Evolutionary conservation across 2,113 vertebrate genomes (phyloP).

Genomic region (Paradoxurus hermaphroditus): DNA sequence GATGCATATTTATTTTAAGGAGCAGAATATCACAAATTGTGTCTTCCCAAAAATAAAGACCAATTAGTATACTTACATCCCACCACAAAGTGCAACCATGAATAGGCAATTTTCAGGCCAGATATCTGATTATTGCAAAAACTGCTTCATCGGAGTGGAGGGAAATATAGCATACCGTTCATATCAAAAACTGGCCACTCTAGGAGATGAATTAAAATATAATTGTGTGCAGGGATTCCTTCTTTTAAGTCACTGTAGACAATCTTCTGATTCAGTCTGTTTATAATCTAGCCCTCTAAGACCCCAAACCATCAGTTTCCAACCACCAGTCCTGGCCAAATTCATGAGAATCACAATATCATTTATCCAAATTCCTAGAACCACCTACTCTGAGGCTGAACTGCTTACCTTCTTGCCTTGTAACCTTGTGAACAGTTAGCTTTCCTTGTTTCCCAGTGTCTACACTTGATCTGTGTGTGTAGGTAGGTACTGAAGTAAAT

Average conservation of each 20-base stretch:
- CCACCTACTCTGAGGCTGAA: not conserved
- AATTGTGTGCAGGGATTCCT: not conserved
- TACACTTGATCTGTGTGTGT: not conserved
- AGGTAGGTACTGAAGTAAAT: not conserved
- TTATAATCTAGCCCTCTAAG: not conserved
- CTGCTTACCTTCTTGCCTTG: not conserved
- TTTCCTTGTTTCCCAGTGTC: not conserved
- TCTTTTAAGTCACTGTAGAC: not conserved
- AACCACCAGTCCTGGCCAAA: not conserved
- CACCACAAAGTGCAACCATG: not conserved
- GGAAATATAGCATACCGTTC: not conserved
- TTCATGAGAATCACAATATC: not conserved
- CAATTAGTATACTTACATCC: not conserved
- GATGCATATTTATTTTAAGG: not conserved
- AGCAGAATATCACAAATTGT: not conserved
- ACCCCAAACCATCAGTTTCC: not conserved
- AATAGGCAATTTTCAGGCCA: not conserved
- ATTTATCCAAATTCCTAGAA: not conserved
- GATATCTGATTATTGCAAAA: not conserved
- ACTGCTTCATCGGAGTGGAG: not conserved
- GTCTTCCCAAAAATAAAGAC: not conserved
- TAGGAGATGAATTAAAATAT: not conserved
- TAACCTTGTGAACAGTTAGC: not conserved
- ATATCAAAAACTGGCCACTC: not conserved
- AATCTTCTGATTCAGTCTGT: not conserved